phyloP scores from a whole-genome alignment of 2,888 invertebrate genomes.

The Lycia hirtaria region DNA sequence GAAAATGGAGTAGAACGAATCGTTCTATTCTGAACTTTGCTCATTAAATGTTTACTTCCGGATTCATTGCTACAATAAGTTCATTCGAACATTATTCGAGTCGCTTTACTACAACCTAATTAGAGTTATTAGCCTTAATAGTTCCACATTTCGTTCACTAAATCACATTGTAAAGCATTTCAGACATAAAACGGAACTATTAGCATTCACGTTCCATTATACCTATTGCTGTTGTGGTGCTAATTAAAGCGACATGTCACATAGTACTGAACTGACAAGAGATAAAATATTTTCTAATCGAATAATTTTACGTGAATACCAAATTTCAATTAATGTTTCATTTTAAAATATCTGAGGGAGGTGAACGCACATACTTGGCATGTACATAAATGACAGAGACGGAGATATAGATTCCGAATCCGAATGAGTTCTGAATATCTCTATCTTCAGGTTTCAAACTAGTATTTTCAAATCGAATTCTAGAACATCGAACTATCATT shows the following conservation, averaged over 20 bases:
- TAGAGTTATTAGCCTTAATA: background rate
- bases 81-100: background rate
- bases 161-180: conserved; percentile 12
- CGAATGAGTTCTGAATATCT: no score
- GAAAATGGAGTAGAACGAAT: no score
- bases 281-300: background rate
- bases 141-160: conserved; percentile 2
- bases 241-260: conserved; percentile 21
- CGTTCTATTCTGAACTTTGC: background rate
- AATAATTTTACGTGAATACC: background rate
- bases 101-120: background rate
- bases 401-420: no score
- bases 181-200: conserved; percentile 18
- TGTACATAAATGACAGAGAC: no score
- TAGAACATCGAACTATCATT: background rate
- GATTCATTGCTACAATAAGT: background rate
- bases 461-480: background rate
- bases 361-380: no score
- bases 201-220: conserved; percentile 12
- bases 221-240: conserved; percentile 15
- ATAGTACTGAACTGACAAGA: conserved; percentile 4
- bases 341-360: no score
- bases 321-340: no score
- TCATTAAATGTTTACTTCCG: background rate
- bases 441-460: background rate